Base-by-base conservation (phyloP, 2,888 invertebrate genomes). In the Megaustenia siamemsis region DNA sequence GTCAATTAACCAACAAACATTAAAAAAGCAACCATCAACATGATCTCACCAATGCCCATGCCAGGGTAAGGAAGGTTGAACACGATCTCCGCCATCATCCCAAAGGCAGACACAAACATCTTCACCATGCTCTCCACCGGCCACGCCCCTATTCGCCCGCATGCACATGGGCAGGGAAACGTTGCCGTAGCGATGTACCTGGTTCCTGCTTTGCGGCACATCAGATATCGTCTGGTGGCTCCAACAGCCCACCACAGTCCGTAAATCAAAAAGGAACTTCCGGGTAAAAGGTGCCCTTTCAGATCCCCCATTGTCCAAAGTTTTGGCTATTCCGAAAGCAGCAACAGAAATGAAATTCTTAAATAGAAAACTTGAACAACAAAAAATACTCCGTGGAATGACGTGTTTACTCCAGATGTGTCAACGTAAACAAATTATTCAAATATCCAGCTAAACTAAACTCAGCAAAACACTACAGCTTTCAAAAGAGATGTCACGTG, bases 191-290 rank as follows among this genome's bases (percentile, higher is more conserved):
- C 71, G 24, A 78, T 69, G 63, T 79, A 84, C 28, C 56, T 71
- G n/a, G 38, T 78, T 28, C 77, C 77, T 10, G 78, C 63, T n/a
- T 56, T 71, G 4, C 73, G 78, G 28, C 79, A 79, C 40, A 76
- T 38, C 0, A 84, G 32, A 35, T 60, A 79, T 15, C 84, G 45
- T 28, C 49, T 53, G n/a, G 63, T 45, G 35, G 53, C 15, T 24
- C 79, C 71, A 0, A 73, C 24, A 8, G 79, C 79, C 84, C 84
- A 84, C 84, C 84, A 84, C 0, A 84, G 4, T 10, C 84, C 84
- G 32, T 73, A 84, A 0, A 84, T 38, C 21, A 79, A 45, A 43
- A 84, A 79, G 18, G 73, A 32, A 21, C 43, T 56, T 38, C 68
- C 77, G 1, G 77, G 77, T 6, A 81, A 45, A n/a, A 77, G 56